A percentile compares a stretch with the other conserved stretches of the same genome.
Evolutionary conservation across 2,888 invertebrate genomes (phyloP).

Genomic region (Eudemis profundana): DNA sequence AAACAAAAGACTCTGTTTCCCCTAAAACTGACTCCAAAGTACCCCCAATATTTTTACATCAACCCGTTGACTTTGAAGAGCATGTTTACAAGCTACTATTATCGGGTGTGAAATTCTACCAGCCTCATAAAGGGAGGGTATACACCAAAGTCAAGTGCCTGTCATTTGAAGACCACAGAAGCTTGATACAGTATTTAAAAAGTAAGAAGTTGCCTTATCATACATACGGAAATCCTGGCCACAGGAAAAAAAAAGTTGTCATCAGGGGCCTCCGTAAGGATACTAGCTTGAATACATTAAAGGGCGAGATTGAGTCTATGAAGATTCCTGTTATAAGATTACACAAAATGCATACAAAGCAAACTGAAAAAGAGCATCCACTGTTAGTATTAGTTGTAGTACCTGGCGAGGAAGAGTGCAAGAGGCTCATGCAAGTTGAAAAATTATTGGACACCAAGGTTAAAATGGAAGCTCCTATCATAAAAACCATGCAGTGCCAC

Average conservation of each 20-base stretch:
- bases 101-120: conserved; percentile 58
- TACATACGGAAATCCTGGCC: conserved; percentile 64
- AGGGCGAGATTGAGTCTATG: conserved; percentile 56
- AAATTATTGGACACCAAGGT: conserved; percentile 60
- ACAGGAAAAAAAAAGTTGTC: conserved; percentile 66
- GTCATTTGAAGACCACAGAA: conserved; percentile 59
- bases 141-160: conserved; percentile 59
- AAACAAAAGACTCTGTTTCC: neutral
- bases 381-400: conserved; percentile 62
- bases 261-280: conserved; percentile 63
- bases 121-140: conserved; percentile 50
- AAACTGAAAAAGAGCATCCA: conserved; percentile 51
- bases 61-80: conserved; percentile 53
- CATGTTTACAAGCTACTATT: conserved; percentile 56
- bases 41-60: conserved; percentile 65
- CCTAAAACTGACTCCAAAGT: conserved; percentile 49
- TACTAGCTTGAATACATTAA: conserved; percentile 55
- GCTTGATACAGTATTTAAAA: conserved; percentile 60
- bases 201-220: conserved; percentile 64
- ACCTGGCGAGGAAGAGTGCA: conserved; percentile 58
- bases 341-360: conserved; percentile 63
- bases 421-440: conserved; percentile 55
- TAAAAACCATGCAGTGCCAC: conserved; percentile 66
- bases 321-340: conserved; percentile 63
- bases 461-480: conserved; percentile 61